These are phyloP conservation scores for Lycorma delicatula DNA, from an alignment of 1,140 invertebrate species.

Conservation along the genomic window DNA sequence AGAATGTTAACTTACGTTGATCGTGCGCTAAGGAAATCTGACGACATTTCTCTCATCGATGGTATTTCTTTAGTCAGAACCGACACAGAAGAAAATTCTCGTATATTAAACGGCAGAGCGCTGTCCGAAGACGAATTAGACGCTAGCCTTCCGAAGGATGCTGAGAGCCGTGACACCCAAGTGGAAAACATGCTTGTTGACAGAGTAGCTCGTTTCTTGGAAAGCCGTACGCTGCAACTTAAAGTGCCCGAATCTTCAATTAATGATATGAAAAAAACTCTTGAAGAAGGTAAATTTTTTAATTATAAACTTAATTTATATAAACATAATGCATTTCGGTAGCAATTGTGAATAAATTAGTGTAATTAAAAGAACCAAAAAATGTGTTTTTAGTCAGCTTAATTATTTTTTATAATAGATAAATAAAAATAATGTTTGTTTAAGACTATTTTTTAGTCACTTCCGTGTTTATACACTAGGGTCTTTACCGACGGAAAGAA, in stretches of 20 bases:
- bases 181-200: constrained; percentile 67
- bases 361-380: neutral
- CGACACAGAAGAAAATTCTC: constrained; percentile 36
- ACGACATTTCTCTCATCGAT: constrained; percentile 49
- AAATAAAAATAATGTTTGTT: too few relatives aligned
- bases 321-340: neutral
- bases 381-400: too few relatives aligned
- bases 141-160: constrained; percentile 50
- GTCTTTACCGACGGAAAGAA: too few relatives aligned
- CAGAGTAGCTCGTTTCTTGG: constrained; percentile 60
- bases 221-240: constrained; percentile 67
- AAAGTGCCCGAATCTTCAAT: constrained; percentile 59
- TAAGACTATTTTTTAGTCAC: too few relatives aligned
- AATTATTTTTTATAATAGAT: too few relatives aligned
- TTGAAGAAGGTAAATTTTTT: constrained; percentile 42
- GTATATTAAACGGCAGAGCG: constrained; percentile 38
- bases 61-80: constrained; percentile 59
- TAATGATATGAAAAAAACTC: constrained; percentile 55
- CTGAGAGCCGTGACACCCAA: constrained; percentile 60
- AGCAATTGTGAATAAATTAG: neutral
- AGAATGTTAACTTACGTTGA: constrained; percentile 57
- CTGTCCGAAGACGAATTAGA: constrained; percentile 45
- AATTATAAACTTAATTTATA: neutral
- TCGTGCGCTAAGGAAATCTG: constrained; percentile 42
- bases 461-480: too few relatives aligned